Evolutionary conservation across 2,888 invertebrate species (phyloP).

Genomic region (Megastigmus dorsalis): DNA sequence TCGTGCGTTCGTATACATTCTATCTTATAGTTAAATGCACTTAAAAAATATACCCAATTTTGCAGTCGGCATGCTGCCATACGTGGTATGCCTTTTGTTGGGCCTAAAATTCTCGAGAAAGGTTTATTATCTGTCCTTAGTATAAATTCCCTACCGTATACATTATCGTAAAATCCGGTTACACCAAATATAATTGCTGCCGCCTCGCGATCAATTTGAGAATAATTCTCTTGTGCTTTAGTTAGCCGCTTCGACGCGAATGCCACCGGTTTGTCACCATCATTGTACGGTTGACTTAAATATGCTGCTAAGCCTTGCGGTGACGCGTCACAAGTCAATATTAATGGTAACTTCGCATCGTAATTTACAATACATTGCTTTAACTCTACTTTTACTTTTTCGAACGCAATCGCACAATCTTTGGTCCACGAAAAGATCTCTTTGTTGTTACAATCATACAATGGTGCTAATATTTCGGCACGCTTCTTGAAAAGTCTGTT

Average conservation of each 20-base stretch:
- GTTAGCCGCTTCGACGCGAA: conserved; percentile 14
- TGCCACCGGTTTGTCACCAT: neutral
- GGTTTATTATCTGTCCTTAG: conserved; percentile 24
- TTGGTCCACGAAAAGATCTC: too few relatives aligned
- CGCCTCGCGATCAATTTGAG: too few relatives aligned
- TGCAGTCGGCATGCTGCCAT: conserved; percentile 12
- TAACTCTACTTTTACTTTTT: too few relatives aligned
- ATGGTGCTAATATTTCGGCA: conserved; percentile 20
- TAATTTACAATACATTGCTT: neutral
- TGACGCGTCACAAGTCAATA: too few relatives aligned
- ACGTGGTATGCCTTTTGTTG: conserved; percentile 4
- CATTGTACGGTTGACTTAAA: neutral
- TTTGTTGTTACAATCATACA: conserved; percentile 21
- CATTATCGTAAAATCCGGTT: conserved; percentile 19
- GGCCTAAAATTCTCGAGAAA: neutral
- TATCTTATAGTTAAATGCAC: conserved; percentile 1
- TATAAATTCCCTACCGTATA: conserved; percentile 1
- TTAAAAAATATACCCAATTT: conserved; percentile 12
- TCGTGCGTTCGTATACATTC: neutral
- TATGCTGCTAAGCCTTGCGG: neutral
- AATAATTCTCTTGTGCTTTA: neutral
- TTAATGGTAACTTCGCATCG: neutral
- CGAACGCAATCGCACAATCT: too few relatives aligned
- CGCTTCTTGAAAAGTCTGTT: conserved; percentile 40
- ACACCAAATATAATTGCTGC: too few relatives aligned